Percentiles rank a stretch among this genome's conserved stretches.
These are phyloP conservation scores for Helicoverpa armigera DNA, from an alignment of 1,140 invertebrate species.

Conservation along the genomic window DNA sequence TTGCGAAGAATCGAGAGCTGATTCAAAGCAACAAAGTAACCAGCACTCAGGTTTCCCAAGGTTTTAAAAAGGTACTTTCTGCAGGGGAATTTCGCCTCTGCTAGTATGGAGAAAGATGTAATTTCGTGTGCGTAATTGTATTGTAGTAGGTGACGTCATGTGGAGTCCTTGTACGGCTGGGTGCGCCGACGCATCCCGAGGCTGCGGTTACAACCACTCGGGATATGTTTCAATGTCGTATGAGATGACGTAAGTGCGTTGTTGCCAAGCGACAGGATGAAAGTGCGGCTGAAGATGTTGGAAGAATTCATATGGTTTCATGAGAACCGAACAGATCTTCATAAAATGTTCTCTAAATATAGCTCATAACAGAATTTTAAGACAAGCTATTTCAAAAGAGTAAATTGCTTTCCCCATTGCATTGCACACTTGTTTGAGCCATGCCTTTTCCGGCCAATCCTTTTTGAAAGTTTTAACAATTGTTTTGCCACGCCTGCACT, in stretches of 20 bases:
- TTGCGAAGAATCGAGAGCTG: conserved; percentile 8
- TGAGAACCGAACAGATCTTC: background rate
- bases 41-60: conserved; percentile 22
- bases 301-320: background rate
- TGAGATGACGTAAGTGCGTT: conserved; percentile 62
- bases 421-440: background rate
- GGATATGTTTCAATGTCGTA: conserved; percentile 78
- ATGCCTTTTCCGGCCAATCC: conserved; percentile 38
- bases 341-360: background rate
- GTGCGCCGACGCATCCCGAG: conserved; percentile 74
- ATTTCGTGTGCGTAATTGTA: conserved; percentile 46
- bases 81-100: conserved; percentile 51
- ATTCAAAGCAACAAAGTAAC: conserved; percentile 35
- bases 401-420: conserved; percentile 15
- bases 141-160: conserved; percentile 66
- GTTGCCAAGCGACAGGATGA: conserved; percentile 69
- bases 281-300: background rate
- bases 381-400: background rate
- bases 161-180: conserved; percentile 78
- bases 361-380: too few species aligned
- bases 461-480: conserved; percentile 32
- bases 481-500: background rate
- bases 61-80: conserved; percentile 10
- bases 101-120: conserved; percentile 51
- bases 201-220: conserved; percentile 77